Conservation (phyloP, 92 coral and sea anemone genomes). For the Porites rus region DNA sequence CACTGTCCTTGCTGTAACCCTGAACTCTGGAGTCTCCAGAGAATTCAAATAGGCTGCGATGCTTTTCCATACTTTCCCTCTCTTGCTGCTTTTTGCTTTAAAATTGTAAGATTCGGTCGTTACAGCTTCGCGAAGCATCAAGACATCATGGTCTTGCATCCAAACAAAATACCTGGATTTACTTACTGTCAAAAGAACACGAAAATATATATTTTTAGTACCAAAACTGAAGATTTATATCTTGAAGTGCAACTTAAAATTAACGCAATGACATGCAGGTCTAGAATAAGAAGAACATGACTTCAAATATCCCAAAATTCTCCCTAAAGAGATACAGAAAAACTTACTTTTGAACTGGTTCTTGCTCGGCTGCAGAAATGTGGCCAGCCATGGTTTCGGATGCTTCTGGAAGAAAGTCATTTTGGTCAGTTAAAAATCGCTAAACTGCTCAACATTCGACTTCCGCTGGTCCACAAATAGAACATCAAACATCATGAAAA, state of each 20-base stretch:
- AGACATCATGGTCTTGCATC: neutral
- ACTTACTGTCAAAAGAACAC: conserved; percentile 35
- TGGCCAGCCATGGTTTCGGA: too few species aligned
- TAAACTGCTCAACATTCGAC: too few species aligned
- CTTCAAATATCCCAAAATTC: too few species aligned
- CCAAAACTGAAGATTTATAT: conserved; percentile 36
- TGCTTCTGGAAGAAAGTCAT: too few species aligned
- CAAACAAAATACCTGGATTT: conserved; percentile 39
- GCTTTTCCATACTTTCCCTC: conserved; percentile 19
- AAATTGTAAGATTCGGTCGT: conserved; percentile 5
- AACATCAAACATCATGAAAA: too few species aligned
- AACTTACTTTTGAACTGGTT: conserved; percentile 16
- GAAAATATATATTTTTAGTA: conserved; percentile 22
- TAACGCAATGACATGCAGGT: conserved; percentile 47
- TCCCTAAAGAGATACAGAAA: too few species aligned
- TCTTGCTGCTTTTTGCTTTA: neutral
- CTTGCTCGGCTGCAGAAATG: too few species aligned
- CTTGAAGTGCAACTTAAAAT: conserved; percentile 49
- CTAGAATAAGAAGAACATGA: conserved; percentile 33
- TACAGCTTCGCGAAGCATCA: conserved; percentile 36
- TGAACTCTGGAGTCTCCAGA: too few species aligned
- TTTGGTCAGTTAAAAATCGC: too few species aligned
- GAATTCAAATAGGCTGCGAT: too few species aligned
- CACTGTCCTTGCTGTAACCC: too few species aligned
- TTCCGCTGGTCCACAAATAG: too few species aligned